phyloP scores from a whole-genome alignment of 2,888 invertebrate genomes.

The Bibio marci region DNA sequence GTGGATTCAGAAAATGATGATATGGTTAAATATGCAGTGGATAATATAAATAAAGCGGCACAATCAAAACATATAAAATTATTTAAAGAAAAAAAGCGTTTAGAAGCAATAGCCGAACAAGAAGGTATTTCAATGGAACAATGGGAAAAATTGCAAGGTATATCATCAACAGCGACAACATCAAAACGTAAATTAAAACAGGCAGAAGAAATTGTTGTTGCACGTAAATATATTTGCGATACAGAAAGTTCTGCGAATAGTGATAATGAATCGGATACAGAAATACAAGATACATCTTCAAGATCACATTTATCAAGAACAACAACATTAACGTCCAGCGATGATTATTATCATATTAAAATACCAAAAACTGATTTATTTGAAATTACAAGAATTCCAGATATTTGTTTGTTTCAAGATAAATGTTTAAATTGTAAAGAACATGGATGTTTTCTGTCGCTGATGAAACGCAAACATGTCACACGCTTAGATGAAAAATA shows the following conservation, averaged over 20 bases:
- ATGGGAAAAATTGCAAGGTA: constrained; percentile 4
- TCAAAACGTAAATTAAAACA: constrained; percentile 1
- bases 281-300: neutral
- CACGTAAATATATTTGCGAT: neutral
- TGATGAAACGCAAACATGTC: constrained; percentile 43
- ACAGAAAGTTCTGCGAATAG: neutral
- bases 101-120: constrained; percentile 19
- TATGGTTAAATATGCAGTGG: constrained; percentile 49
- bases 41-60: constrained; percentile 52
- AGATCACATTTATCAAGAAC: neutral
- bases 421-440: constrained; percentile 28
- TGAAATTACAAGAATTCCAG: constrained; percentile 41
- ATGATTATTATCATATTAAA: constrained; percentile 2
- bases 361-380: constrained; percentile 33
- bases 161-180: neutral
- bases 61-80: constrained; percentile 44
- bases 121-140: constrained; percentile 4
- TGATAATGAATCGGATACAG: constrained; percentile 1
- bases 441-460: constrained; percentile 40
- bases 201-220: neutral
- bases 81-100: constrained; percentile 19
- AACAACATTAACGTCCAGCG: neutral
- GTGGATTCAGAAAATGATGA: constrained; percentile 55
- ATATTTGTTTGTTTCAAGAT: constrained; percentile 35
- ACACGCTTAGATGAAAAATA: constrained; percentile 64